Conservation (phyloP, 2,888 invertebrate genomes). For the Steromphala cineraria region DNA sequence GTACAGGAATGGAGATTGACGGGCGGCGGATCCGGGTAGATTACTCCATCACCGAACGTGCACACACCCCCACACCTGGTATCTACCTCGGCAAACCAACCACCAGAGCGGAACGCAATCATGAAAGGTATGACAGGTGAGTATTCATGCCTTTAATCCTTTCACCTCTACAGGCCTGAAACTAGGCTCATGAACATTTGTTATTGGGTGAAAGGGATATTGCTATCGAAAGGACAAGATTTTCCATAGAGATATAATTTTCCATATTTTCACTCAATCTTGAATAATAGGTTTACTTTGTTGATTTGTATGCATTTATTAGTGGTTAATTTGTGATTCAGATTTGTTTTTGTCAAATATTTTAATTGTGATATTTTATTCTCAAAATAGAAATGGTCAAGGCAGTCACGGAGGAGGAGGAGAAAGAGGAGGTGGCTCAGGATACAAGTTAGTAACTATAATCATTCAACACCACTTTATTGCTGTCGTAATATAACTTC, state of each 20-base stretch:
- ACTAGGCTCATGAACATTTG: no score
- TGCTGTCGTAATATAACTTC: no score
- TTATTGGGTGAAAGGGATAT: no score
- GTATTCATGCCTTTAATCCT: no score
- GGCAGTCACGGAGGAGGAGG: neutral
- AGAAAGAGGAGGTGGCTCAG: neutral
- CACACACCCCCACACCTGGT: constrained; percentile 97
- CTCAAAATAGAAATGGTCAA: neutral
- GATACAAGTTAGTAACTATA: neutral
- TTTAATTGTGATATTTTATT: neutral
- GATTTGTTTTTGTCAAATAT: no score
- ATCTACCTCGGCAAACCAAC: constrained; percentile 97
- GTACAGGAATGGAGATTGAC: constrained; percentile 95
- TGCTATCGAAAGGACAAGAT: no score
- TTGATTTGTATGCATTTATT: no score
- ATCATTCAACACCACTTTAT: neutral
- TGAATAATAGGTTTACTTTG: no score
- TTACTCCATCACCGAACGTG: constrained; percentile 95
- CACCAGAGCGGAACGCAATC: constrained; percentile 78
- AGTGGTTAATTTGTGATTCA: no score
- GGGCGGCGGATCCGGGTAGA: constrained; percentile 94
- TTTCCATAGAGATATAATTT: no score
- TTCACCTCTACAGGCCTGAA: no score
- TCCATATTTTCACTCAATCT: no score
- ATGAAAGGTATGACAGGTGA: neutral